These are phyloP conservation scores for Phalacrocorax carbo DNA, from an alignment of 2,113 vertebrate species.

Conservation along the genomic window DNA sequence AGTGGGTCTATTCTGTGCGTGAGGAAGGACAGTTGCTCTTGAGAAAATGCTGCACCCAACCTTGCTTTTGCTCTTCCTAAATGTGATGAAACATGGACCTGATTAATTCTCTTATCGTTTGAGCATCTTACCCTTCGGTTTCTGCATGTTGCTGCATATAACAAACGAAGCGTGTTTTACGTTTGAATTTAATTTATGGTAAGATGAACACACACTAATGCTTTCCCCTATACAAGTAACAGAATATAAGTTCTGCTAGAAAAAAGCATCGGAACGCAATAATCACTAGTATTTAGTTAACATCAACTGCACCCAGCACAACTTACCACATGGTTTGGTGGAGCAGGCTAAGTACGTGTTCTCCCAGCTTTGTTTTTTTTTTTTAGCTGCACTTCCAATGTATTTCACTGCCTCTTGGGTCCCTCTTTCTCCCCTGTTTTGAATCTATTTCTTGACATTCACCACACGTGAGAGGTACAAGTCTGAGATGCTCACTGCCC, in stretches of 20 bases:
- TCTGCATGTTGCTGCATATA: not conserved
- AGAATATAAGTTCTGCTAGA: not conserved
- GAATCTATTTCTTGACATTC: not conserved
- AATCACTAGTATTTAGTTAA: not conserved
- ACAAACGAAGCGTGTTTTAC: fast-evolving
- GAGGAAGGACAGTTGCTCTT: not conserved
- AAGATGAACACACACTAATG: not conserved
- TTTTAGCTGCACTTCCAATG: not conserved
- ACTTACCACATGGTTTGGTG: not conserved
- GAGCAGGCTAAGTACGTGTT: not conserved
- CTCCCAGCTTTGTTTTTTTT: not conserved
- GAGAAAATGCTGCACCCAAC: not conserved
- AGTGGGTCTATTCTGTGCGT: fast-evolving
- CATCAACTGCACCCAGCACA: not conserved
- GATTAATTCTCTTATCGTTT: not conserved
- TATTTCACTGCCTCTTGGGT: not conserved
- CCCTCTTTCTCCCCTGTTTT: not conserved
- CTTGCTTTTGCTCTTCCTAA: not conserved
- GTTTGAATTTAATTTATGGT: not conserved
- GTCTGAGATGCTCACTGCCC: not conserved
- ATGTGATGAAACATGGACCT: not conserved
- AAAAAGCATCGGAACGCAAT: not conserved
- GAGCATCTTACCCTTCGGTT: not conserved
- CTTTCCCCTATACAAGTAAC: not conserved
- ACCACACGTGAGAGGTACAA: fast-evolving